These are phyloP conservation scores for Brenthis hecate DNA, from an alignment of 2,888 invertebrate genomes.

Conservation along the genomic window DNA sequence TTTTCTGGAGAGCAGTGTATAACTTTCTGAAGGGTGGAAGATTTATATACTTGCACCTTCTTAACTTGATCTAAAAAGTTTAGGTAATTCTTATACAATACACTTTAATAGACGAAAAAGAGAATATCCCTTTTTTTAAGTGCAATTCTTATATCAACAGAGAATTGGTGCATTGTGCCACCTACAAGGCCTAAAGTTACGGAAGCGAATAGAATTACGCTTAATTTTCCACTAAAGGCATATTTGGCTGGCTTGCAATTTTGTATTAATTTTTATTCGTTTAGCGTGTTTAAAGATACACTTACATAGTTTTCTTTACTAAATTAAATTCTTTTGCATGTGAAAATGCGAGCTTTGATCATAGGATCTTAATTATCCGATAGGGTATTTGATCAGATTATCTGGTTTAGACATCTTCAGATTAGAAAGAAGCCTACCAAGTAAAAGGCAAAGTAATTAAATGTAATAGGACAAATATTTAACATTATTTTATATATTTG, in stretches of 20 bases:
- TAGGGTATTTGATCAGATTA: conserved; percentile 8
- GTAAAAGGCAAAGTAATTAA: too few relatives aligned
- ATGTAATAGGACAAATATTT: too few relatives aligned
- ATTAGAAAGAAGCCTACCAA: background rate
- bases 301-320: background rate
- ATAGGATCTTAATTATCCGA: conserved; percentile 4
- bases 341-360: conserved; percentile 15
- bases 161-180: conserved; percentile 14
- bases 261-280: conserved; percentile 2
- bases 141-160: too few relatives aligned
- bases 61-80: too few relatives aligned
- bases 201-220: conserved; percentile 32
- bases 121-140: too few relatives aligned
- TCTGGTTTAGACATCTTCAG: conserved; percentile 18
- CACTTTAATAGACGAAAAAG: too few relatives aligned
- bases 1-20: background rate
- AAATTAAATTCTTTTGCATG: background rate
- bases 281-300: background rate
- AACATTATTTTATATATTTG: too few relatives aligned
- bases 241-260: conserved; percentile 14
- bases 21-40: too few relatives aligned
- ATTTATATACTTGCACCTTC: too few relatives aligned
- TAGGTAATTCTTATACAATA: too few relatives aligned
- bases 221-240: conserved; percentile 35
- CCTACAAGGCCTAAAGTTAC: conserved; percentile 19